Evolutionary conservation across 2,888 invertebrate genomes (phyloP).

Genomic region (Dorcus hopei): DNA sequence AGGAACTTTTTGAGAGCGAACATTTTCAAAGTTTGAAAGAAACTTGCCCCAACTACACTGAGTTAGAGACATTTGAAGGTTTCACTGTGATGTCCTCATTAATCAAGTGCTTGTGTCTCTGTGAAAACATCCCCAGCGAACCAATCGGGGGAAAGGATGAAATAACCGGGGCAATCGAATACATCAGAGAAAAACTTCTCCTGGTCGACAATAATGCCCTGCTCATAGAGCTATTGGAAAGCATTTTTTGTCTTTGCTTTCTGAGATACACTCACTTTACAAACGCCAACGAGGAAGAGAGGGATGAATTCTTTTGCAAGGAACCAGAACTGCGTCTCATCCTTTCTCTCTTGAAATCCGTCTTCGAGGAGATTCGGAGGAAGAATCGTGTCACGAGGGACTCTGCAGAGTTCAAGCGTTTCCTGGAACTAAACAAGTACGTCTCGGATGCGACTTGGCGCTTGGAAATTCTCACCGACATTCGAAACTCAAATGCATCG

Average conservation of each 20-base stretch:
- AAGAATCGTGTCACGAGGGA: constrained; percentile 43
- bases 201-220: constrained; percentile 51
- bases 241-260: constrained; percentile 70
- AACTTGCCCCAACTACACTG: constrained; percentile 21
- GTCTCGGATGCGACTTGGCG: constrained; percentile 71
- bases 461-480: constrained; percentile 63
- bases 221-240: constrained; percentile 65
- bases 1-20: constrained; percentile 21
- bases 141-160: constrained; percentile 45
- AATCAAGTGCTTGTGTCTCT: background rate
- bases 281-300: constrained; percentile 29
- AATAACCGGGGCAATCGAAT: constrained; percentile 50
- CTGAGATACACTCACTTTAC: constrained; percentile 23
- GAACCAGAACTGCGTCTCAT: constrained; percentile 59
- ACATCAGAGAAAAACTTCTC: constrained; percentile 52
- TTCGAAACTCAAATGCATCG: constrained; percentile 49
- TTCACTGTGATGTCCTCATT: too few relatives aligned
- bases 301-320: constrained; percentile 58
- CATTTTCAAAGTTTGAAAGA: constrained; percentile 9
- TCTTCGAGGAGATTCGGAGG: constrained; percentile 53
- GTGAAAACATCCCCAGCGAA: constrained; percentile 5
- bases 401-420: constrained; percentile 36
- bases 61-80: constrained; percentile 44
- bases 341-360: constrained; percentile 56
- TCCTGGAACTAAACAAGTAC: constrained; percentile 49